Conservation (phyloP, 2,797 vertebrate species). For the Alca torda region DNA sequence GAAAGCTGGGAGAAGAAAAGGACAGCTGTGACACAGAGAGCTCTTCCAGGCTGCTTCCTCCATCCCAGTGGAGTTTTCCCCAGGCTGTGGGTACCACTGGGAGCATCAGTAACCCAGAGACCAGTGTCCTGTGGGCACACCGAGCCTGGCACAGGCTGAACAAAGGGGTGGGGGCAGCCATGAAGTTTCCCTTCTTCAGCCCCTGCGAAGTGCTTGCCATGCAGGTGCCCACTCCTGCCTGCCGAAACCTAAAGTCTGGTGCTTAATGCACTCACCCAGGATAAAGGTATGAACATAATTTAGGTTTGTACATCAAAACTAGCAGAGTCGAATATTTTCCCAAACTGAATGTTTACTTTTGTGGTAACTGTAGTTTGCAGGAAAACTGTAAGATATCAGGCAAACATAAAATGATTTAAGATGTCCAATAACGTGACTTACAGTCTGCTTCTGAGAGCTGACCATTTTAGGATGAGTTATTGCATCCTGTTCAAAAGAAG, state of each 20-base stretch:
- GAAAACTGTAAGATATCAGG: neutral
- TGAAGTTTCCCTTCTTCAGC: neutral
- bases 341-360: neutral
- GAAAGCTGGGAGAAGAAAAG: neutral
- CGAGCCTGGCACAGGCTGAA: neutral
- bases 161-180: neutral
- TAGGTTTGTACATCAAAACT: neutral
- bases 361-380: neutral
- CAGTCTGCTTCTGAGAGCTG: neutral
- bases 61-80: neutral
- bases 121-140: too few species aligned
- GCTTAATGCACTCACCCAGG: neutral
- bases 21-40: neutral
- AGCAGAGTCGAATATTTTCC: neutral
- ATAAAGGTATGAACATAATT: neutral
- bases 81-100: neutral
- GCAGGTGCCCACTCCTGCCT: accelerated
- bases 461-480: neutral
- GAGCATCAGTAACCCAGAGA: neutral
- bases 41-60: neutral
- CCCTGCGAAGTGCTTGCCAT: neutral
- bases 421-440: neutral
- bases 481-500: neutral
- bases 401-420: neutral
- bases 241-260: neutral